Conservation (phyloP, 64 coral and sea anemone species). For the Orbicella faveolata region DNA sequence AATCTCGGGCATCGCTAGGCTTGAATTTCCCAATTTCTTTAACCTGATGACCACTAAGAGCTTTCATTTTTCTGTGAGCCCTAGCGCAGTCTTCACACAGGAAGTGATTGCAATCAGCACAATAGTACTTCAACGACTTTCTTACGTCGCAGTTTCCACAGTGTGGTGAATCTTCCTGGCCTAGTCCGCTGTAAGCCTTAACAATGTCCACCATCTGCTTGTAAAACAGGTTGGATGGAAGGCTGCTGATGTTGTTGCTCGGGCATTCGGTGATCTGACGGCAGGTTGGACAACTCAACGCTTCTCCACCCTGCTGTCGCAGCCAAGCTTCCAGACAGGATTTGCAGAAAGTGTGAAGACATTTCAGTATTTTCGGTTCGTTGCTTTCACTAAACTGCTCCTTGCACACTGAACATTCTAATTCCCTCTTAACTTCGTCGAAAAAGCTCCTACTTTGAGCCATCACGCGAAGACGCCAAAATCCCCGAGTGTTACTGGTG, state of each 20-base stretch:
- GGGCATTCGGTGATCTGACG: no score
- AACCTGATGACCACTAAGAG: not conserved
- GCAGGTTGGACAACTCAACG: no score
- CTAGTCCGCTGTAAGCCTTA: slow-evolving; percentile 56
- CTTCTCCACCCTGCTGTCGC: no score
- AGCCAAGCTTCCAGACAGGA: no score
- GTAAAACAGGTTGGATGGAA: slow-evolving; percentile 51
- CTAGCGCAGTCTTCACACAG: not conserved
- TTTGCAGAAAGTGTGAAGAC: no score
- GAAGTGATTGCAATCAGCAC: not conserved
- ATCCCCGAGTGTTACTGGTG: not conserved
- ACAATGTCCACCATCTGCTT: slow-evolving; percentile 63
- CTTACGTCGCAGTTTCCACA: slow-evolving; percentile 17
- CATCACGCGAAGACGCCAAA: not conserved
- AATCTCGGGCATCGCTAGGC: not conserved
- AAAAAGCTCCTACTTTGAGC: not conserved
- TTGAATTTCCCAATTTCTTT: slow-evolving; percentile 19
- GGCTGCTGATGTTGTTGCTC: no score
- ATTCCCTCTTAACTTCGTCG: no score
- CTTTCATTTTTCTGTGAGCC: not conserved
- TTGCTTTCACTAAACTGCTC: no score
- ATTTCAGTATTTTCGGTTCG: no score
- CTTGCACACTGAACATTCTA: no score
- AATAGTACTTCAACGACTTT: slow-evolving; percentile 6
- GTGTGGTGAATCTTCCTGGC: slow-evolving; percentile 32